Evolutionary conservation across 2,888 invertebrate species (phyloP), one percentile per base, ranked within the genome.

Genomic region (Drosophila nigricruria): DNA sequence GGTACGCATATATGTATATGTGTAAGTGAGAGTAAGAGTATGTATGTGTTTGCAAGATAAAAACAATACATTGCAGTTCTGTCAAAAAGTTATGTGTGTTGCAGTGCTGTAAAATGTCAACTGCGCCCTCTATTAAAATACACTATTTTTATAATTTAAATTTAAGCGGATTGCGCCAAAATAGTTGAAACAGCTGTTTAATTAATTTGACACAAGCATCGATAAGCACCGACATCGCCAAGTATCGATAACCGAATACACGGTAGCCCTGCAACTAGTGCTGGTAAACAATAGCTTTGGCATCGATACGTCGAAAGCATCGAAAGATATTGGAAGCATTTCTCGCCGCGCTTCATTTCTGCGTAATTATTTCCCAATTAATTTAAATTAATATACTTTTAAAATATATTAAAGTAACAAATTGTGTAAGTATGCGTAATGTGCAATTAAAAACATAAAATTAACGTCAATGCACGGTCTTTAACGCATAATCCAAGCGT

Each of bases 341-440:
- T 75, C 62, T 77, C 75, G 82, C 75, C 79, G 85, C 85, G 83
- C 70, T 77, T 81, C 67, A 72, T 52, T 70, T 77, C 83, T 82
- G 83, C 81, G 83, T 82, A 82, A 86, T 86, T 80, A 73, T 81
- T 84, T 79, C 62, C 78, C 64, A 77, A 68, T 77, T 67, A 58
- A 72, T 67, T 58, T 53, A 80, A 69, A 59, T 61, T 68, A 71
- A 78, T 54, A 50, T 27, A 62, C 47, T 38, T 63, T 27, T 61
- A 66, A 70, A 62, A 59, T 50, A 68, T 18, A 68, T 52, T 66
- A 81, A 83, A 75, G 52, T 52, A 66, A 27, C 40, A 65, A 42
- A 42, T 59, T 70, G 58, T 75, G 84, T 85, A 85, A 85, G 84
- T 85, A 85, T 78, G 67, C 66, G 56, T 47, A 52, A 53, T 70